Base-by-base conservation (phyloP, 2,888 invertebrate species). In the Chalcis sispes region DNA sequence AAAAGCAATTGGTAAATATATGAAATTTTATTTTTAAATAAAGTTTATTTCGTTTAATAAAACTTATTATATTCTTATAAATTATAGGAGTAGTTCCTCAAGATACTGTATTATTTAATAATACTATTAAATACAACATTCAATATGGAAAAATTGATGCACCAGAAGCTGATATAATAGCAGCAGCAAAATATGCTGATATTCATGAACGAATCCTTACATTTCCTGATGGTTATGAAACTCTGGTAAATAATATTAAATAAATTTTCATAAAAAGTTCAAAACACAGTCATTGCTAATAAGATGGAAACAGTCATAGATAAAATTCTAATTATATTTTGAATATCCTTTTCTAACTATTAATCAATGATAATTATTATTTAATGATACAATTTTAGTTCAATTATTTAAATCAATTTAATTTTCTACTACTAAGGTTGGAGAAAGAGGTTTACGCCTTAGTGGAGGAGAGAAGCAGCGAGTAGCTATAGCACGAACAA, bases 391-490 rank as follows among this genome's bases (percentile, higher is more conserved):
- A 8, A 42, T 42, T 13, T 15, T 13, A 13, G 8, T 13, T 42
- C 15, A 8, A 42, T 13, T 13, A 42, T 13, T 8, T 42, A 42
- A 8, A 2, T 8, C 15, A 13, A 42, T 13, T 42, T 42, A 42
- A 42, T 42, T 42, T 13, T 13, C 15, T 32, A 32, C 15, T 42
- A 42, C 15, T 8, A 78, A 95, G 93, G 96, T 99, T 23, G 99
- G 99, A 5, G 99, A 99, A 89, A 91, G 99, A 85, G 99, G 99
- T 4, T 89, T 99, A 74, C 94, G 98, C 79, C 90, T 99, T 77
- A 98, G 98, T 86, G 99, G 99, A 1, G 99, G 99, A 1, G 99
- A 99, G 88, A 99, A 99, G 85, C 99, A 99, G 88, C 91, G 98
- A 80, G 96, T 99, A 73, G 99, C 98, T 0, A 99, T 99, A 79